Conservation (phyloP, 1,140 invertebrate species). For the Myzus persicae region DNA sequence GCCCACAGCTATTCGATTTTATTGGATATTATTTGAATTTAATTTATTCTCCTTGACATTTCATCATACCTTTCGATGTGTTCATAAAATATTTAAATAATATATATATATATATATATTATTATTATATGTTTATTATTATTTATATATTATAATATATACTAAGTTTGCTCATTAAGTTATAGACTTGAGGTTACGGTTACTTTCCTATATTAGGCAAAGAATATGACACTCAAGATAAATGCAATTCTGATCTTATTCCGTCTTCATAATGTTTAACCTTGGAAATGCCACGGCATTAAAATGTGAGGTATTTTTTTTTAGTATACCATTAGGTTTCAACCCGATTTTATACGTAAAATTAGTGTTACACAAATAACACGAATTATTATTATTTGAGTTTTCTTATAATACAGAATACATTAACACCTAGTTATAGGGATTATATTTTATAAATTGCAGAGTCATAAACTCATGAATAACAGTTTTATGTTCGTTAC, state of each 20-base stretch:
- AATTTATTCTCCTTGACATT: neutral
- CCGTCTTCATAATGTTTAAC: neutral
- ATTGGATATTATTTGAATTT: neutral
- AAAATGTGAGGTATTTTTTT: neutral
- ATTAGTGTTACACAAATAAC: neutral
- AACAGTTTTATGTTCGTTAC: neutral
- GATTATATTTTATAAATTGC: neutral
- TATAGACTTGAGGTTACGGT: neutral
- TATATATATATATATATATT: too few relatives aligned
- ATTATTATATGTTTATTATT: too few relatives aligned
- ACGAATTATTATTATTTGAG: neutral
- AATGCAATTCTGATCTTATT: neutral
- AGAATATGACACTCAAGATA: neutral
- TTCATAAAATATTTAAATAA: neutral
- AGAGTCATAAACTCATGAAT: neutral
- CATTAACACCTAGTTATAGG: too few relatives aligned
- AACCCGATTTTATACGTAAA: neutral
- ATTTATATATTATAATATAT: neutral
- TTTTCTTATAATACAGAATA: neutral
- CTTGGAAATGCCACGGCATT: neutral
- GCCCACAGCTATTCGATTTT: neutral
- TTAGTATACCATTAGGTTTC: neutral
- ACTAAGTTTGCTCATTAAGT: neutral
- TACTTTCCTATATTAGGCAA: neutral
- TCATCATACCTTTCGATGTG: neutral